Evolutionary conservation across 2,113 vertebrate species (phyloP).

Genomic region (Machaerirhynchus nigripectus): DNA sequence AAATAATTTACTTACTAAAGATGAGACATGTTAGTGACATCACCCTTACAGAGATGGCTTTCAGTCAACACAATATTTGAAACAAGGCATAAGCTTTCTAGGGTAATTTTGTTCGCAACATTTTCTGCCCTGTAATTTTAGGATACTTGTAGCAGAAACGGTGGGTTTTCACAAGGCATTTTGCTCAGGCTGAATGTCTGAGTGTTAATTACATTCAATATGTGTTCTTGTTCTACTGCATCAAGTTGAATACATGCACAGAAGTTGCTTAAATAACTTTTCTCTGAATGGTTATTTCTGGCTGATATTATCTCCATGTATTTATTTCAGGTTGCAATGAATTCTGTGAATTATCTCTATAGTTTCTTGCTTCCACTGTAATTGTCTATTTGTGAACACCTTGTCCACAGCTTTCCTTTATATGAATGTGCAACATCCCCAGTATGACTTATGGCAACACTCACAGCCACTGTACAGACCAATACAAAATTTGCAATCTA

Average conservation of each 20-base stretch:
- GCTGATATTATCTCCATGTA: neutral
- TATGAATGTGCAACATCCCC: neutral
- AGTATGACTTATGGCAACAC: neutral
- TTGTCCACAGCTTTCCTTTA: neutral
- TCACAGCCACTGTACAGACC: neutral
- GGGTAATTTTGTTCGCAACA: neutral
- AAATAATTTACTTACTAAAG: neutral
- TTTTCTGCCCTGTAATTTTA: neutral
- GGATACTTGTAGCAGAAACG: neutral
- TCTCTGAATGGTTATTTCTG: neutral
- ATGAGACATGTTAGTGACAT: neutral
- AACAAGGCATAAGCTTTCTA: neutral
- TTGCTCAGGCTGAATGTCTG: neutral
- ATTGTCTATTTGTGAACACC: neutral
- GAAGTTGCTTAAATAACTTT: neutral
- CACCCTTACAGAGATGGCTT: neutral
- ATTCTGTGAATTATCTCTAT: neutral
- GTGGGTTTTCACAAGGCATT: neutral
- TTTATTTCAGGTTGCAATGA: neutral
- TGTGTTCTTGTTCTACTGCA: neutral
- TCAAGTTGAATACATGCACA: neutral
- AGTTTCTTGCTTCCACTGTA: neutral
- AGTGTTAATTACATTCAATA: neutral
- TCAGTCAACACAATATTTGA: neutral
- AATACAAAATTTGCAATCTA: neutral